These are phyloP conservation scores for Neoitamus cyanurus DNA, from an alignment of 2,888 invertebrate genomes.

Conservation along the genomic window DNA sequence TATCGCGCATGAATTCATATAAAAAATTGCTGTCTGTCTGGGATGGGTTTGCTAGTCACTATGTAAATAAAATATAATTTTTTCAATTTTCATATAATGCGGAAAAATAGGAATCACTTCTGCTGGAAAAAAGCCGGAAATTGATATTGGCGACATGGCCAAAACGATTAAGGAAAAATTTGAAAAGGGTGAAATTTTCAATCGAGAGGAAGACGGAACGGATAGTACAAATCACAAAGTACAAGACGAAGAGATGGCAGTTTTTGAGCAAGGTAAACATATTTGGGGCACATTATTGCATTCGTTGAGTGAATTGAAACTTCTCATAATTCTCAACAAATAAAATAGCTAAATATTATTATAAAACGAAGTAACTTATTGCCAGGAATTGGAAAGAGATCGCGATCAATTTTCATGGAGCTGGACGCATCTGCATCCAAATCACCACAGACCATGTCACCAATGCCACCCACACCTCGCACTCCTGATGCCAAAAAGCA, in stretches of 20 bases:
- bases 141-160: conserved; percentile 70
- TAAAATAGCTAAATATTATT: no score
- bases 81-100: no score
- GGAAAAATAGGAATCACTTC: conserved; percentile 68
- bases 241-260: conserved; percentile 75
- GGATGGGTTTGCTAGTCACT: no score
- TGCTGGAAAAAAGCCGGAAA: conserved; percentile 68
- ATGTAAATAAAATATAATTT: no score
- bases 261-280: conserved; percentile 86
- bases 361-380: neutral
- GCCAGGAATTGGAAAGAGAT: conserved; percentile 85
- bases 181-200: conserved; percentile 79
- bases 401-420: conserved; percentile 86
- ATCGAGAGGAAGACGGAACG: conserved; percentile 72
- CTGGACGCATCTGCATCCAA: conserved; percentile 75
- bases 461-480: conserved; percentile 46
- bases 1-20: no score
- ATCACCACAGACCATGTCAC: conserved; percentile 45
- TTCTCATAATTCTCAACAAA: no score
- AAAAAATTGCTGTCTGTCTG: no score
- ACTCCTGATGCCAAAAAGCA: conserved; percentile 49
- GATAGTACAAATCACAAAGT: conserved; percentile 61
- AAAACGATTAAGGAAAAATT: conserved; percentile 81
- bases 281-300: no score
- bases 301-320: no score